A percentile compares a stretch with the other conserved stretches of the same genome.
These are phyloP conservation scores for Alaudala cheleensis DNA, from an alignment of 2,113 vertebrate genomes.

Conservation along the genomic window DNA sequence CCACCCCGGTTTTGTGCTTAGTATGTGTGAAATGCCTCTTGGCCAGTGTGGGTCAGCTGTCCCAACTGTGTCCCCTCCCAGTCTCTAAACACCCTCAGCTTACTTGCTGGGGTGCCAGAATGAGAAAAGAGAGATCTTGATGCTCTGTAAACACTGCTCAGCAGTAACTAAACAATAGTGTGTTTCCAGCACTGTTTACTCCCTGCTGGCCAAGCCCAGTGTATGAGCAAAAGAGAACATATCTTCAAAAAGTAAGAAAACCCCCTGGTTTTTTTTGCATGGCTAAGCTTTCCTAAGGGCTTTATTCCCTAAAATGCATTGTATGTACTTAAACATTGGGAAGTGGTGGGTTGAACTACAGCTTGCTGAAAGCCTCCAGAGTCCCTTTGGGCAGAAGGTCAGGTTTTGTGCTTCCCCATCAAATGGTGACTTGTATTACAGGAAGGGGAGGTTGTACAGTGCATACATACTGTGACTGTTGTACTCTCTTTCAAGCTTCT, in stretches of 20 bases:
- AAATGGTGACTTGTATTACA: neutral
- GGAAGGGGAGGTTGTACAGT: neutral
- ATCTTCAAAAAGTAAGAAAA: neutral
- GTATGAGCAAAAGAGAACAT: fast-evolving
- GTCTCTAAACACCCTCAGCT: neutral
- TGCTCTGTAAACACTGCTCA: neutral
- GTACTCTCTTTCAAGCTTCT: neutral
- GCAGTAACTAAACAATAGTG: neutral
- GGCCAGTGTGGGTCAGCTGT: neutral
- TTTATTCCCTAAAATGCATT: neutral
- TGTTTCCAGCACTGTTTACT: neutral
- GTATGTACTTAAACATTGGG: neutral
- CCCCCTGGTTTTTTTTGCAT: neutral
- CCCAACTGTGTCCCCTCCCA: neutral
- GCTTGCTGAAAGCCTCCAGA: neutral
- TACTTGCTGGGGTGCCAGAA: neutral
- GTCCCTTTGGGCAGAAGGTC: neutral
- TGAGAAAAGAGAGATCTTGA: neutral
- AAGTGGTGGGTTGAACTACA: neutral
- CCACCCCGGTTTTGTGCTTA: neutral
- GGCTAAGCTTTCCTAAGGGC: neutral
- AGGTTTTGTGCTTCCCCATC: neutral
- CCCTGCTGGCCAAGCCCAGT: neutral
- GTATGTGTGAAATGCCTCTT: neutral
- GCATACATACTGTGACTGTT: constrained; percentile 12